These are phyloP conservation scores for Macrotrachela quadricornifera DNA, from an alignment of 1,140 invertebrate species.

Conservation along the genomic window DNA sequence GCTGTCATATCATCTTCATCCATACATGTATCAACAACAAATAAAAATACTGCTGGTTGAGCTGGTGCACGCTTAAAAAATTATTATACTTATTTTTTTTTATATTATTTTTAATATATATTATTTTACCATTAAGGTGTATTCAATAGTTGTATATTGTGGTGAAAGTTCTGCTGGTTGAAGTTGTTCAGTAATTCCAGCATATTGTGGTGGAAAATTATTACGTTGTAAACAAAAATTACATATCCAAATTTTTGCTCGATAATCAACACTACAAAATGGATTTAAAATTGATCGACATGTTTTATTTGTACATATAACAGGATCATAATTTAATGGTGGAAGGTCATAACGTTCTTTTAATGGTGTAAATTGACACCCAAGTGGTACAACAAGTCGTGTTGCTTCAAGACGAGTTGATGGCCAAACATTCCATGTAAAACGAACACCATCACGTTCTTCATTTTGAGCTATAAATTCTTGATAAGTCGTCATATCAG, in stretches of 20 bases:
- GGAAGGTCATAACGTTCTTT: constrained; percentile 81
- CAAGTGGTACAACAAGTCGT: constrained; percentile 76
- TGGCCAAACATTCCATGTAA: constrained; percentile 98
- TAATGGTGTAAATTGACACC: constrained; percentile 76
- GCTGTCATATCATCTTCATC: constrained; percentile 88
- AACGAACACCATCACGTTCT: constrained; percentile 81
- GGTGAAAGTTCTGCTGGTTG: constrained; percentile 92
- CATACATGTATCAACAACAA: constrained; percentile 76
- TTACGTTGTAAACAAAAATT: constrained; percentile 97
- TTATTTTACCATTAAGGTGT: constrained; percentile 53
- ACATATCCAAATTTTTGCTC: constrained; percentile 92
- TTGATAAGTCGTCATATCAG: constrained; percentile 10
- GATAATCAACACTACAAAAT: constrained; percentile 64
- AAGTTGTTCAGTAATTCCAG: constrained; percentile 85
- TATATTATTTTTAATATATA: no score
- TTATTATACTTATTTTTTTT: no score
- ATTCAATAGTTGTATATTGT: constrained; percentile 90
- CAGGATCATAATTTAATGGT: constrained; percentile 86
- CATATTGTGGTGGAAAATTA: constrained; percentile 86
- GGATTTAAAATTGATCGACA: constrained; percentile 92
- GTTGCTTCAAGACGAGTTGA: constrained; percentile 80
- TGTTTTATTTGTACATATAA: constrained; percentile 68
- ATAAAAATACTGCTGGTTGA: constrained; percentile 85
- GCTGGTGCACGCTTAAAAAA: constrained; percentile 13
- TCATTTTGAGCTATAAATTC: constrained; percentile 95